Evolutionary conservation across 2,797 vertebrate genomes (phyloP).

Genomic region (Cuniculus paca): DNA sequence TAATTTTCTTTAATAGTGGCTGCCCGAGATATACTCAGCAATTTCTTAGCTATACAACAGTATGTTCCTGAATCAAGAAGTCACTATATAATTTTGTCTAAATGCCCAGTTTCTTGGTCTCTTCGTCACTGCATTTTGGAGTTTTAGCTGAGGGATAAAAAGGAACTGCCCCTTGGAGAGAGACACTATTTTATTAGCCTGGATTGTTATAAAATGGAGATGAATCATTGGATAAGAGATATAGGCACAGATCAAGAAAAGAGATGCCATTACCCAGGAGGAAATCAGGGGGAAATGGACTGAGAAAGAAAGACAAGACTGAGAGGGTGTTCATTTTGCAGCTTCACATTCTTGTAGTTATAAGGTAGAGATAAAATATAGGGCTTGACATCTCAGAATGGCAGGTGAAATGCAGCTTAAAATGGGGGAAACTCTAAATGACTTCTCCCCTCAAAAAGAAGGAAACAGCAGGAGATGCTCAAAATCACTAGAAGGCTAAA

Average conservation of each 20-base stretch:
- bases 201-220: constrained; percentile 44
- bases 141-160: background rate
- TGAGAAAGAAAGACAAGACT: background rate
- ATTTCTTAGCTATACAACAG: constrained; percentile 22
- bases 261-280: constrained; percentile 15
- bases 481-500: background rate
- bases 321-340: background rate
- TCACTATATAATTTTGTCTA: constrained; percentile 61
- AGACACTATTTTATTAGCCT: constrained; percentile 41
- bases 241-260: background rate
- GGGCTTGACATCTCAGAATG: background rate
- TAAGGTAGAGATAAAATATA: background rate
- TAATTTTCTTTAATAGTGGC: constrained; percentile 36
- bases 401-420: constrained; percentile 32
- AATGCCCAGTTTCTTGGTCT: constrained; percentile 37
- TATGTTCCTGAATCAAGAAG: constrained; percentile 46
- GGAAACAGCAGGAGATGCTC: background rate
- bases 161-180: constrained; percentile 19
- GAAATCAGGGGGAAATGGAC: constrained; percentile 9
- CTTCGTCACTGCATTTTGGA: constrained; percentile 41
- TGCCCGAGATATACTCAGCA: constrained; percentile 28
- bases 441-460: constrained; percentile 6
- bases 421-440: constrained; percentile 48
- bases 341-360: background rate
- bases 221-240: background rate